Base-by-base conservation (phyloP, 2,888 invertebrate genomes). In the Morpho helenor region DNA sequence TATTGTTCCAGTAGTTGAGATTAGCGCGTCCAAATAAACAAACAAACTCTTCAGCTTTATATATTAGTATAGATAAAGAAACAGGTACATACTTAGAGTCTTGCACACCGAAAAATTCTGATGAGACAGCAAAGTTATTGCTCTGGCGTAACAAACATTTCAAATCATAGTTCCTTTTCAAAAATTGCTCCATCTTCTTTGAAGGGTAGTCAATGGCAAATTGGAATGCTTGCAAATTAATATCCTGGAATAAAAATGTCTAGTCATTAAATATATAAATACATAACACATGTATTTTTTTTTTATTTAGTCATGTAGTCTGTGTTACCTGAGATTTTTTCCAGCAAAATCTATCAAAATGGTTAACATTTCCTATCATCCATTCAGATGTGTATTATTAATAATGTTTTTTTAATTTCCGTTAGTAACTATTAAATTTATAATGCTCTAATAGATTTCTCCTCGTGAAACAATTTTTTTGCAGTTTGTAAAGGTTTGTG, bases 171-270 rank as follows among this genome's bases (percentile, higher is more conserved):
- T 98, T 96, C 78, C 96, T 97, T 46, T 91, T 90, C 22, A 99
- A 87, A 82, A 99, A 99, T 42, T 93, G 93, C 66, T 96, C 90
- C 73, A 98, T 95, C 80, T 98, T 98, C 52, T 94, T 93, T 0
- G 98, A 98, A 0, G 99, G 99, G 46, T 97, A 93, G 82, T 99
- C 99, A 64, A 99, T 95, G 0, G 99, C 98, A 71, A 98, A 85
- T 76, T 96, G 94, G 3, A 93, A 87, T 0, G 96, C 94, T 51
- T 84, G 81, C 49, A 94, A 88, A 55, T 93, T 90, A 82, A 95
- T 94, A 66, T 94, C 94, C 93, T 95, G 82, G 4, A 59, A n/a
- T 62, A 42, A 7, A 51, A 16, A 51, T n/a, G 23, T 5, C 23
- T 10, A n/a, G 39, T 41, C 22, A 3, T 43, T 43, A 23, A 4